These are phyloP conservation scores for Paracyprichromis sp. DNA, from an alignment of 2,113 vertebrate genomes.

Conservation along the genomic window DNA sequence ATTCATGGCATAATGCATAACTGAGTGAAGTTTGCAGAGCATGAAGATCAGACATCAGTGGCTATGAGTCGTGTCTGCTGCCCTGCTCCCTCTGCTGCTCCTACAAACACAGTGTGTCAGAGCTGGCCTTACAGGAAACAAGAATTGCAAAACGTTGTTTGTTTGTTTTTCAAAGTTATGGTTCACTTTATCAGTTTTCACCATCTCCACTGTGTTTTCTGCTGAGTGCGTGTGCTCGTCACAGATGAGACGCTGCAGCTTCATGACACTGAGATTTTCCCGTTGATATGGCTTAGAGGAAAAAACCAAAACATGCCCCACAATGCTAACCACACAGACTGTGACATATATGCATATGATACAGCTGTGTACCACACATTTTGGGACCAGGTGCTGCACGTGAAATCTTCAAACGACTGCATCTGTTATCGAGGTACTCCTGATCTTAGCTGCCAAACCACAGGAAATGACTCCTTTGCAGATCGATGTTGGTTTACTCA, in stretches of 20 bases:
- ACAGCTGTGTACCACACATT: background rate
- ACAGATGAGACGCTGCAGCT: background rate
- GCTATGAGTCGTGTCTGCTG: background rate
- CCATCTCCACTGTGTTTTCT: background rate
- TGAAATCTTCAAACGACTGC: background rate
- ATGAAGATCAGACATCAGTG: background rate
- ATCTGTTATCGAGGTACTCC: background rate
- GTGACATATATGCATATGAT: background rate
- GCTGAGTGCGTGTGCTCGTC: background rate
- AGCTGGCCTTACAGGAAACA: background rate
- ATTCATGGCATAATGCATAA: background rate
- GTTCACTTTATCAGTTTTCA: background rate
- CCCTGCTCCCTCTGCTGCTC: background rate
- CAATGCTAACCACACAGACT: background rate
- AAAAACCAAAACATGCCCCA: background rate
- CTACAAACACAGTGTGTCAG: background rate
- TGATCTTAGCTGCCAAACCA: background rate
- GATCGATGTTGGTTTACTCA: background rate
- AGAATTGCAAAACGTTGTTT: background rate
- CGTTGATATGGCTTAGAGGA: background rate
- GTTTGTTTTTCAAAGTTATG: background rate
- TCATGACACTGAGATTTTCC: background rate
- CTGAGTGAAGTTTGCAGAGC: background rate
- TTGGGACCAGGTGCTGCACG: background rate
- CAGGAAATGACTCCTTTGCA: background rate